Percentiles rank a stretch among this genome's conserved stretches.
phyloP scores from a whole-genome alignment of 2,888 invertebrate species.

The Polyommatus icarus region DNA sequence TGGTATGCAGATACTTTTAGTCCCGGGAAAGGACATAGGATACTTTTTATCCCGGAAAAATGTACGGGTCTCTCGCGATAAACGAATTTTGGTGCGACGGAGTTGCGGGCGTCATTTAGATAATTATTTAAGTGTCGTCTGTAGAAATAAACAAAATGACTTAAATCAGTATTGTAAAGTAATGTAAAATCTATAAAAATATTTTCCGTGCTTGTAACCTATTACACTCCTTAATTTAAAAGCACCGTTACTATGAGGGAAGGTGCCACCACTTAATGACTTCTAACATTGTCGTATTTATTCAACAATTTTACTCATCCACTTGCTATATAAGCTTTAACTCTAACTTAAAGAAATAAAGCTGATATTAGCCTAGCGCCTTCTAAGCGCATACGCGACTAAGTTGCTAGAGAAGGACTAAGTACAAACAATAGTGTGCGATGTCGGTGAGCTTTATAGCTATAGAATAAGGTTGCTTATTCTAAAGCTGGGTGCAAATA shows the following conservation, averaged over 20 bases:
- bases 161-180: neutral
- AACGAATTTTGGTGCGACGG: too few species aligned
- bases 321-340: neutral
- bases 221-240: constrained; percentile 43
- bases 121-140: too few species aligned
- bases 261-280: constrained; percentile 46
- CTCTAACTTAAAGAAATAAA: constrained; percentile 30
- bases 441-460: constrained; percentile 8
- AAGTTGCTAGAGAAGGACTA: constrained; percentile 37
- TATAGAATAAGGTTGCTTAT: constrained; percentile 32
- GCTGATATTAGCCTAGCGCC: constrained; percentile 17
- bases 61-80: too few species aligned
- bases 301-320: constrained; percentile 38
- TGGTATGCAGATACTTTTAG: too few species aligned
- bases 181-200: constrained; percentile 9
- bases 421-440: constrained; percentile 34
- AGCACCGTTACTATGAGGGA: constrained; percentile 45
- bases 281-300: constrained; percentile 47
- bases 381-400: neutral
- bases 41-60: too few species aligned
- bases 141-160: neutral
- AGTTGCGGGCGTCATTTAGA: too few species aligned
- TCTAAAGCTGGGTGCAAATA: neutral
- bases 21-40: too few species aligned
- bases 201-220: neutral